phyloP scores from a whole-genome alignment of 2,888 invertebrate species.

The Drosophila imparisetae region DNA sequence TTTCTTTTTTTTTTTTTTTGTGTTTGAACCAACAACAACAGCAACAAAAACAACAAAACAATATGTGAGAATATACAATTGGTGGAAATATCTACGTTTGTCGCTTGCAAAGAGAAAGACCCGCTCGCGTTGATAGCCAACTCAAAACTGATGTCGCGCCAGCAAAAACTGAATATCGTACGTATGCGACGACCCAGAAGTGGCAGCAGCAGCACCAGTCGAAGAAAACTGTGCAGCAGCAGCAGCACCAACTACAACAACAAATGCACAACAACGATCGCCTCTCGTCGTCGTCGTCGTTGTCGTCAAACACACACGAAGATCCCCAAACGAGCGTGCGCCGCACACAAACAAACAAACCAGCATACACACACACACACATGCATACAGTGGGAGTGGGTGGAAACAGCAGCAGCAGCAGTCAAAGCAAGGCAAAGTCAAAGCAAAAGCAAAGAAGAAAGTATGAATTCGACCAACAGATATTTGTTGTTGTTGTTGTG shows the following conservation, averaged over 20 bases:
- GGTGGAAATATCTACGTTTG: constrained; percentile 83
- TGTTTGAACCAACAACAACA: constrained; percentile 61
- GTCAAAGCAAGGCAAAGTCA: constrained; percentile 28
- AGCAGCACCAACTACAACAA: constrained; percentile 23
- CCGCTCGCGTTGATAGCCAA: constrained; percentile 86
- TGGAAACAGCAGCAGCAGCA: constrained; percentile 41
- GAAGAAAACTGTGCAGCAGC: constrained; percentile 66
- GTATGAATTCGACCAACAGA: constrained; percentile 64
- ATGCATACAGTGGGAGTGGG: constrained; percentile 58
- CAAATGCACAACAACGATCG: constrained; percentile 64
- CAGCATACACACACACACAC: constrained; percentile 24
- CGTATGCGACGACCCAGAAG: constrained; percentile 72
- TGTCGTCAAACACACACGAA: constrained; percentile 44
- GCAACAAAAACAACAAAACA: constrained; percentile 71
- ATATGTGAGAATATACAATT: constrained; percentile 69
- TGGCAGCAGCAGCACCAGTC: constrained; percentile 46
- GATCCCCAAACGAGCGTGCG: constrained; percentile 43
- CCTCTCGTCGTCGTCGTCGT: constrained; percentile 31
- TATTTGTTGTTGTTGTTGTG: constrained; percentile 31
- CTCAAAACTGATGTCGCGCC: constrained; percentile 85
- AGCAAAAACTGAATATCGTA: constrained; percentile 78
- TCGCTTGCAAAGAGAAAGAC: constrained; percentile 85
- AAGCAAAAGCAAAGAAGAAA: constrained; percentile 57
- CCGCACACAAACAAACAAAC: constrained; percentile 23
- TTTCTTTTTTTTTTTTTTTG: constrained; percentile 36